Base-by-base conservation (phyloP, 2,888 invertebrate genomes). In the Aphodius sticticus region DNA sequence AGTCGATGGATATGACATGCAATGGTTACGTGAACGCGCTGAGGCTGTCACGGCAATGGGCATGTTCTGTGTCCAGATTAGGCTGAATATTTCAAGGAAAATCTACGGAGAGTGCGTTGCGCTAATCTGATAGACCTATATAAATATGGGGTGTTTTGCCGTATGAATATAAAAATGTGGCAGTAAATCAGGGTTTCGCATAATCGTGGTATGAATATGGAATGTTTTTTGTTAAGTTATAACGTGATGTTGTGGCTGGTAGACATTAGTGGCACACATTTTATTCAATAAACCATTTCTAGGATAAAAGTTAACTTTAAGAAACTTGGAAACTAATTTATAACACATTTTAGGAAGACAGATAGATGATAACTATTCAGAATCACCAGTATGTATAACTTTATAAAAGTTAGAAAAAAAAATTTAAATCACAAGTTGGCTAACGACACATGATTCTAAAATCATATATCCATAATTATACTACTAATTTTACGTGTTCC, bases 111-210 rank as follows among this genome's bases (percentile, higher is more conserved):
- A 53, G 12, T 9, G 12, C 53, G 53, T 53, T 53, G 9, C 7
- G 53, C 53, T 53, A 53, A 53, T 53, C 53, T 53, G 53, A 53
- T 53, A 53, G 53, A 53, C 53, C 53, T 53, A 53, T 53, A 53
- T 53, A 53, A 53, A 53, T 53, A 53, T 53, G 53, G 53, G 53
- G 53, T 53, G 12, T 53, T 53, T 53, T 53, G 4, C 53, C 12
- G 53, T 53, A 9, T 53, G 53, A 53, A 53, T 53, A 53, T 53
- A 53, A 53, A 53, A 53, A 9, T 53, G 53, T 53, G 53, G 53
- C 4, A 9, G 53, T 53, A 53, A 53, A 53, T 53, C 53, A 53
- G 26, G 26, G 7, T 53, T 53, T 53, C 53, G 53, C 53, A 53
- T 53, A 53, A 53, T 53, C 53, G 53, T 5, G 53, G 53, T 53